phyloP scores from a whole-genome alignment of 1,140 invertebrate genomes.

The Zaprionus kolodkinae region DNA sequence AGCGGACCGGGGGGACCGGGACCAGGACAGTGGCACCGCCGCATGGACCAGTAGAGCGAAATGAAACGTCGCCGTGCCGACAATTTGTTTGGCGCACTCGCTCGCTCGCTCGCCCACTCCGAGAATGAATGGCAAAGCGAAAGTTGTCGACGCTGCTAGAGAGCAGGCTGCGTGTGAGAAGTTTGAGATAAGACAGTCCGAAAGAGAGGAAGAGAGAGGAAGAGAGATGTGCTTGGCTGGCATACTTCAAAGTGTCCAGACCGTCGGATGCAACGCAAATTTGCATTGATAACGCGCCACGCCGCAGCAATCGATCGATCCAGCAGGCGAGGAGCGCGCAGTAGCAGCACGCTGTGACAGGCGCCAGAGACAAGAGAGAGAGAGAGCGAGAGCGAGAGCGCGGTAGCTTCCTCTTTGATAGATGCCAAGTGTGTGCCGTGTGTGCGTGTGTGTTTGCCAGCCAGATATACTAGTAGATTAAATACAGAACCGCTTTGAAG shows the following conservation, averaged over 20 bases:
- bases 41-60: too few relatives aligned
- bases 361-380: neutral
- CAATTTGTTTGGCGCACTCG: slow-evolving; percentile 60
- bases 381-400: neutral
- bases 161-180: slow-evolving; percentile 74
- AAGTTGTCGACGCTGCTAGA: slow-evolving; percentile 32
- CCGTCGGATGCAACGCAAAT: slow-evolving; percentile 56
- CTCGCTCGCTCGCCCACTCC: slow-evolving; percentile 43
- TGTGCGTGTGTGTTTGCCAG: neutral
- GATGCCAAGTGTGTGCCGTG: neutral
- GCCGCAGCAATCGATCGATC: neutral
- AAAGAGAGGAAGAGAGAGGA: neutral
- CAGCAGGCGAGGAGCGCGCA: too few relatives aligned
- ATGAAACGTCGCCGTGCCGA: slow-evolving; percentile 55
- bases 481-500: slow-evolving; percentile 61
- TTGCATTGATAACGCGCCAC: slow-evolving; percentile 60
- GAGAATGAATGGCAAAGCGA: slow-evolving; percentile 20
- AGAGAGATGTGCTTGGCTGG: slow-evolving; percentile 29
- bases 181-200: slow-evolving; percentile 67
- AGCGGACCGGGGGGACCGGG: too few relatives aligned
- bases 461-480: slow-evolving; percentile 14
- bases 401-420: slow-evolving; percentile 49
- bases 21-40: too few relatives aligned
- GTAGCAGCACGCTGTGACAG: slow-evolving; percentile 3
- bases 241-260: slow-evolving; percentile 65